Evolutionary conservation across 2,888 invertebrate species (phyloP), one percentile per base, ranked within the genome.

Genomic region (Chymomyza procnemis): DNA sequence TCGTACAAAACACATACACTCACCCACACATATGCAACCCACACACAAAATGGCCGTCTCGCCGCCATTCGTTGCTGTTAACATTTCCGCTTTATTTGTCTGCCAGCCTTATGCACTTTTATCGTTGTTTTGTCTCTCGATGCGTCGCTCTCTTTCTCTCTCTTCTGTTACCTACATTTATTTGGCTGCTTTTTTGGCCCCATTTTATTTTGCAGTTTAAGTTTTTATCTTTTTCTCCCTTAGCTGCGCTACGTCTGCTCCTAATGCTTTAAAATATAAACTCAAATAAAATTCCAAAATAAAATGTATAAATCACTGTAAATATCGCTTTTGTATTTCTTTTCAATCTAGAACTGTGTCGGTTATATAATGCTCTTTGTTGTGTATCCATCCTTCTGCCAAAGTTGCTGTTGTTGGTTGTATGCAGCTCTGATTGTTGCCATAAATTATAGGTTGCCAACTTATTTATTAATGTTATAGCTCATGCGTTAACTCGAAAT

Each of bases 51-150:
- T 78, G 75, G 75, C 78, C 71, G 75, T 75, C 48, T 56, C 19
- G 69, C 81, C 84, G 76, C 84, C 84, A 86, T 80, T 81, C 77
- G 87, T 84, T 82, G 79, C 79, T 78, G 87, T 86, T 85, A 85
- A 86, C 82, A 82, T 82, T 86, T 82, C 82, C 82, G 82, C 77
- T 82, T 81, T 86, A 84, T 74, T 74, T 74, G 75, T 70, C 71
- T 67, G 75, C 65, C 74, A 67, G 75, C 71, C 75, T 64, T 69
- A 74, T 73, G 26, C 48, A 18, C 48, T 50, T 41, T 50, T 50
- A 50, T 50, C 48, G 16, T 50, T 6, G 48, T 6, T 50, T 50
- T 50, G 16, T 18, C 48, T 16, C 16, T 1, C 48, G n/a, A 1
- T 3, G 16, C 46, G 55, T 55, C 26, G 16, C 72, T 52, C 21